Base-by-base conservation (phyloP, 2,888 invertebrate genomes). In the Pardosa pseudoannulata region DNA sequence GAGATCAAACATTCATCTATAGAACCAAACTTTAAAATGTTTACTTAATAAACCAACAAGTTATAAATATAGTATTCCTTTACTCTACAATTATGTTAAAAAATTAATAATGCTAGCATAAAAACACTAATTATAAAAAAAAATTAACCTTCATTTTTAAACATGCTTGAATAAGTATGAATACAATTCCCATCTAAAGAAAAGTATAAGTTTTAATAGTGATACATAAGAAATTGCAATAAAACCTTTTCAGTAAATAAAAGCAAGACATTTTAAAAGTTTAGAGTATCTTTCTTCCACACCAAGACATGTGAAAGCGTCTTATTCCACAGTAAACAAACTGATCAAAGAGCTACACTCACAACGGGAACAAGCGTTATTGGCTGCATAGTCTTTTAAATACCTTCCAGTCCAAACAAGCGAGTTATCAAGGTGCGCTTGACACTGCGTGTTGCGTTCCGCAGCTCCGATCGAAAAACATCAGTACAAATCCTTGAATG, bases 381-480 rank as follows among this genome's bases (percentile, higher is more conserved):
- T 23, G 68, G 39, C 65, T 29, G 28, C 68, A 68, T 70, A 41
- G 70, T 28, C 70, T 41, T 70, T 70, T 28, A 41, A 70, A 41
- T 27, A 28, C 23, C 70, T 16, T 41, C n/a, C 28, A 36, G 36
- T 36, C 70, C 27, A 39, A 41, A 41, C 41, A 70, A 28, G 70
- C 28, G n/a, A 41, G 31, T 41, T 13, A 23, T 11, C 70, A 70
- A 70, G 41, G 41, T 70, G 32, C 41, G 65, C 62, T 28, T 5
- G 62, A 0, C 28, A 28, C 27, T 11, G 27, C 62, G 62, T 28
- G 0, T 28, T 28, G 1, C 7, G 1, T 7, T 50, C 5, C 23
- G 3, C 62, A 27, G 23, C 27, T 46, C 46, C 5, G 5, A 16
- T 56, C 23, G 23, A 46, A 46, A n/a, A 56, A 56, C 56, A 23